These are phyloP conservation scores for Neopelma chrysocephalum DNA, from an alignment of 2,797 vertebrate genomes.

Conservation along the genomic window DNA sequence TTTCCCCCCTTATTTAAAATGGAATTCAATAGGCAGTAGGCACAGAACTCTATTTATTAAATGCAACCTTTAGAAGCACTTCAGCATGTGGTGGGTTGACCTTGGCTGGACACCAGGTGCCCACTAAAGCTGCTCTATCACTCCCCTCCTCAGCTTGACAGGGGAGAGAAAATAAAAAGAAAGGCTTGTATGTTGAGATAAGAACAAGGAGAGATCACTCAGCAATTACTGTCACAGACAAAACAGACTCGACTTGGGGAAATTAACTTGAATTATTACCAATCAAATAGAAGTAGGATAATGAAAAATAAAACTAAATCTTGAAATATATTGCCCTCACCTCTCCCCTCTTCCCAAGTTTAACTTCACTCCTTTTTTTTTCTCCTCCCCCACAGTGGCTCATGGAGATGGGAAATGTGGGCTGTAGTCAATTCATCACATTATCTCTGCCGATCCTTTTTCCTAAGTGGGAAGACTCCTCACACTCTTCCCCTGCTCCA, in stretches of 20 bases:
- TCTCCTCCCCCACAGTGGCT: accelerated
- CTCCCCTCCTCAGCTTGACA: background rate
- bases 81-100: background rate
- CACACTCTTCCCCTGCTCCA: background rate
- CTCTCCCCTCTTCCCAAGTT: background rate
- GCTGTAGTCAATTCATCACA: accelerated
- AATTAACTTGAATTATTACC: background rate
- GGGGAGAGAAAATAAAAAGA: background rate
- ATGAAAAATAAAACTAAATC: background rate
- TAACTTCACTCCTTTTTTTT: background rate
- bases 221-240: background rate
- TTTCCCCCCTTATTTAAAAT: background rate
- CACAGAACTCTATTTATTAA: background rate
- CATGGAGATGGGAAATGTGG: background rate
- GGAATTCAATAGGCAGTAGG: background rate
- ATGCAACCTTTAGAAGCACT: background rate
- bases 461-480: background rate
- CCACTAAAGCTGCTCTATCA: background rate
- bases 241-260: background rate
- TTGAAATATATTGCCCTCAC: background rate
- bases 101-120: background rate
- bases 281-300: background rate
- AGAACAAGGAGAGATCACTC: background rate
- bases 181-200: background rate
- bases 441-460: background rate